Evolutionary conservation across 2,113 vertebrate genomes (phyloP), one percentile per base, ranked within the genome.

Genomic region (Lepidothrix coronata): DNA sequence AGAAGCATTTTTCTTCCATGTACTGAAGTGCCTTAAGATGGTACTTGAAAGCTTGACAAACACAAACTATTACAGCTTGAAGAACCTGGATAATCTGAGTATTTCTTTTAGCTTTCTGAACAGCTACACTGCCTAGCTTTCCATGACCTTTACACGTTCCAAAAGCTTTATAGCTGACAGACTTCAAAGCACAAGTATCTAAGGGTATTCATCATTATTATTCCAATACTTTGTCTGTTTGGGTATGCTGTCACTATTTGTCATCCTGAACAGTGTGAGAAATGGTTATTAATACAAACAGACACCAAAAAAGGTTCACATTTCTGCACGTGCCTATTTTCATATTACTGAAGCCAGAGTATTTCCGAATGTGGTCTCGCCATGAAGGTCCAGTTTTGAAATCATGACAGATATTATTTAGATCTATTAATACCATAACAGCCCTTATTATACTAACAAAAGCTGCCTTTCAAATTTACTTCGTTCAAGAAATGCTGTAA

Each of bases 41-140:
- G 73, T 55, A 91, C 94, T 96, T 95, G 70, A 94, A 84, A 93
- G 65, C 68, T 85, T 89, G 66, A 92, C 91, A 93, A 95, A 95
- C 67, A 94, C 73, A 46, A 77, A 85, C n/a, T 75, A 65, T 33
- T 93, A 89, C 15, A 63, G 46, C 28, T 76, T 91, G 52, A 96
- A 59, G 49, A 92, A 87, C 76, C 12, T 72, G 24, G 33, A 93
- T 63, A 89, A 96, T 35, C 54, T 20, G 23, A 93, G 58, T 78
- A 85, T 83, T 93, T 92, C 74, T 89, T 91, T 82, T 43, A 83
- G 51, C 63, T 80, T 89, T 73, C 68, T 80, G 27, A 95, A 80
- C 31, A 80, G 59, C 71, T 77, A 30, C n/a, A 49, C 21, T 48
- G 52, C 33, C n/a, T 57, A 79, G 58, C 62, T 88, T 83, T 71